phyloP scores from a whole-genome alignment of 2,113 vertebrate species.

The Grus americana region DNA sequence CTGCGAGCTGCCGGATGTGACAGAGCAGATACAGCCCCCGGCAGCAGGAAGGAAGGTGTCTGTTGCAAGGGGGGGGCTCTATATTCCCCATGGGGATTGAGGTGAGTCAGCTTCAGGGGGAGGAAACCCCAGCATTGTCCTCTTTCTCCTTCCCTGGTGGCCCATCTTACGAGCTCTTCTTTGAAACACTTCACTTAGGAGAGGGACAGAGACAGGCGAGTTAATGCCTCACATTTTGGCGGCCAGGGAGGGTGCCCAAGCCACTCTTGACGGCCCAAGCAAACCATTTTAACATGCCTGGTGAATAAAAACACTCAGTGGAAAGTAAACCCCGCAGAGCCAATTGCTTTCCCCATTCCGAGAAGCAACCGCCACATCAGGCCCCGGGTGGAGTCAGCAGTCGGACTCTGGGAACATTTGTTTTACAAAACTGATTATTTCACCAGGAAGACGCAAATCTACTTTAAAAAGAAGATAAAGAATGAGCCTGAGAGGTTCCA shows the following conservation, averaged over 20 bases:
- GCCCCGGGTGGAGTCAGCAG: fast-evolving
- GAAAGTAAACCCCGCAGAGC: background rate
- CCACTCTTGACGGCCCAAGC: background rate
- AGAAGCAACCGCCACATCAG: background rate
- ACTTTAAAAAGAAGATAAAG: background rate
- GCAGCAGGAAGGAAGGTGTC: background rate
- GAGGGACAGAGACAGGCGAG: background rate
- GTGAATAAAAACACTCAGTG: background rate
- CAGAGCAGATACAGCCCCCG: background rate
- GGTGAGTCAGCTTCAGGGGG: background rate
- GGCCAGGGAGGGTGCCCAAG: background rate
- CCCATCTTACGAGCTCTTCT: background rate
- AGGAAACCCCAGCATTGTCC: background rate
- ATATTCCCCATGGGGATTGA: fast-evolving
- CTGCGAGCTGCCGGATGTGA: background rate
- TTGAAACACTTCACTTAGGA: background rate
- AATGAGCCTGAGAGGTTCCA: background rate
- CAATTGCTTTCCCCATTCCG: background rate
- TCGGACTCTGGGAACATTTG: background rate
- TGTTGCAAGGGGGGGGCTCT: background rate
- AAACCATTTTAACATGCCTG: background rate
- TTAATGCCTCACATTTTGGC: background rate
- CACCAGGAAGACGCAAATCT: background rate
- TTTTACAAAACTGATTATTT: background rate
- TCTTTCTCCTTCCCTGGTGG: background rate